These are phyloP conservation scores for Chrysaora quinquecirrha DNA, from an alignment of 30 jellyfish, hydroid and myxozoan species.

Conservation along the genomic window DNA sequence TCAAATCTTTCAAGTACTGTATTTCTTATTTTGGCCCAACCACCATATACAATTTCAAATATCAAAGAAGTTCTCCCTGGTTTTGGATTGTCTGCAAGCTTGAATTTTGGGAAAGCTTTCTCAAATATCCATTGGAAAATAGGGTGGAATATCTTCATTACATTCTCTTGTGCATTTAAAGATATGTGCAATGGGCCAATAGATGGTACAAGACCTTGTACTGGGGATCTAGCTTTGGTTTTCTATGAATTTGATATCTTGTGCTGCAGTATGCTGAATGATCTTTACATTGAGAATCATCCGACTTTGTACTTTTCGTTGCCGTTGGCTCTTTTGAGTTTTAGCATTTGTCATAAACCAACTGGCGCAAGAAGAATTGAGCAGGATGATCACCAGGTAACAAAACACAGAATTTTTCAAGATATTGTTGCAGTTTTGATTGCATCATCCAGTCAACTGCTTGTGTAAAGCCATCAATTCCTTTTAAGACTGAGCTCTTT, in stretches of 20 bases:
- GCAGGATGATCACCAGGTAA: conserved; percentile 23
- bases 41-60: conserved; percentile 7
- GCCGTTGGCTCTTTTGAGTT: neutral
- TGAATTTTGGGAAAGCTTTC: neutral
- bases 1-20: neutral
- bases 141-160: conserved; percentile 1
- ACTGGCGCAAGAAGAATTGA: neutral
- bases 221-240: neutral
- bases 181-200: conserved; percentile 8
- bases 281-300: too few relatives aligned
- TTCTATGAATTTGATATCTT: neutral
- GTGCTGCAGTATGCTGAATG: neutral
- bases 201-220: neutral
- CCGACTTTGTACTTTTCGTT: neutral
- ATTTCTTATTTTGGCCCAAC: neutral
- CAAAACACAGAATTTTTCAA: neutral
- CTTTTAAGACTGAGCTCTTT: neutral
- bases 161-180: conserved; percentile 11
- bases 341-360: neutral
- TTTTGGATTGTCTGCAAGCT: conserved; percentile 4
- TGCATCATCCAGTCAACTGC: neutral
- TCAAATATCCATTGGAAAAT: neutral
- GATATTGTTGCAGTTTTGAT: neutral
- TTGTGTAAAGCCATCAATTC: neutral
- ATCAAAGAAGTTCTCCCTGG: conserved; percentile 1